These are phyloP conservation scores for Hucho hucho DNA, from an alignment of 2,113 vertebrate genomes.

Conservation along the genomic window DNA sequence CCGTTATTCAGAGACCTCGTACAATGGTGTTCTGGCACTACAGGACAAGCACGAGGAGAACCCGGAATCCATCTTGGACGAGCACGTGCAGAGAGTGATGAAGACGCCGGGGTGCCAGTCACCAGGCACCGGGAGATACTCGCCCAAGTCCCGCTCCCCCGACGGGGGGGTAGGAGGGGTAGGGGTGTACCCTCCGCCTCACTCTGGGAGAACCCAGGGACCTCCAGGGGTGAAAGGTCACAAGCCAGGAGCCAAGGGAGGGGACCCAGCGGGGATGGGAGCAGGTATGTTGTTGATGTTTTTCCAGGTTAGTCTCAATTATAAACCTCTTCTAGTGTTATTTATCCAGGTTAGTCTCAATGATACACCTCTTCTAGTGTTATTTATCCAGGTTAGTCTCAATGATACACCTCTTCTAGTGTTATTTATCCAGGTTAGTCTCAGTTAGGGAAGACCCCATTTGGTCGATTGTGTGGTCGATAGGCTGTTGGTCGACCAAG, in stretches of 20 bases:
- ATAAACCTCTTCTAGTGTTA: no score
- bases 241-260: conserved; percentile 63
- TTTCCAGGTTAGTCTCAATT: no score
- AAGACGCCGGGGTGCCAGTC: conserved; percentile 92
- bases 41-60: conserved; percentile 87
- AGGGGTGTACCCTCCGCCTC: conserved; percentile 36
- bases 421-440: no score
- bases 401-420: no score
- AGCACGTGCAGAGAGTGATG: conserved; percentile 93
- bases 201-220: conserved; percentile 61
- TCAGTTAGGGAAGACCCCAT: no score
- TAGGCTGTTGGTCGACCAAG: no score
- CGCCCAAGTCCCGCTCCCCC: conserved; percentile 83
- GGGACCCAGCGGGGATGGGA: background rate
- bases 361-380: no score
- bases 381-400: no score
- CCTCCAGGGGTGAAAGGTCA: conserved; percentile 53
- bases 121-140: conserved; percentile 83
- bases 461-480: no score
- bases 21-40: conserved; percentile 75
- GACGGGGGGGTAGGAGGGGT: conserved; percentile 74
- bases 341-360: no score
- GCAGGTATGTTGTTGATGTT: background rate
- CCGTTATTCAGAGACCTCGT: conserved; percentile 82
- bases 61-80: conserved; percentile 90